Base-by-base conservation (phyloP, 2,888 invertebrate species). In the Lysandra coridon region DNA sequence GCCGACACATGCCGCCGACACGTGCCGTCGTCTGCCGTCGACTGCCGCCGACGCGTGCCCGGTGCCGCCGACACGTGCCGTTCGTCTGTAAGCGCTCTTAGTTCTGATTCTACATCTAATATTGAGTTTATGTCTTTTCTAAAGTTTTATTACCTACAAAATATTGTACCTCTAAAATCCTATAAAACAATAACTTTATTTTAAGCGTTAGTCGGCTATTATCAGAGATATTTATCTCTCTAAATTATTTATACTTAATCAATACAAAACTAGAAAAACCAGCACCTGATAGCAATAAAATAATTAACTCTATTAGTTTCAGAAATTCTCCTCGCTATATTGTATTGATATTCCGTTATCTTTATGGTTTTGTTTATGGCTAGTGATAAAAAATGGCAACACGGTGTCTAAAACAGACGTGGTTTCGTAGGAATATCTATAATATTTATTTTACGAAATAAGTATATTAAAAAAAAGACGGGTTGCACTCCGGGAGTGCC, bases 341-440 rank as follows among this genome's bases (percentile, higher is more conserved):
- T 44, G 44, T 44, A 4, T 74, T 74, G 4, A 33, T 57, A 33
- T 76, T 30, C 57, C 57, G 76, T 76, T 76, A 76, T 76, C 76
- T 76, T 76, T 76, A 76, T 76, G 76, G 53, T 53, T 76, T 57
- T 53, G 76, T 76, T 53, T 76, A 76, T 37, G 57, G 33, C 33
- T 37, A 75, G 49, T 33, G 7, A 69, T 14, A 69, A 69, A 69
- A 14, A 37, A 33, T 12, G 4, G 69, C 69, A 5, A 69, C 69
- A 69, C 17, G 14, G 14, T 33, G 14, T 53, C 12, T 4, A 30
- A 69, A 33, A 69, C 14, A 69, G 33, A 12, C 30, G 4, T 69
- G 69, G 33, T 33, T 33, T 33, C 69, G 69, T 69, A 5, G 7
- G 4, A 33, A 69, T 30, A 64, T 30, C 33, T 23, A 23, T 23